These are phyloP conservation scores for Triplophysa rosa DNA, from an alignment of 2,113 vertebrate species.

Conservation along the genomic window DNA sequence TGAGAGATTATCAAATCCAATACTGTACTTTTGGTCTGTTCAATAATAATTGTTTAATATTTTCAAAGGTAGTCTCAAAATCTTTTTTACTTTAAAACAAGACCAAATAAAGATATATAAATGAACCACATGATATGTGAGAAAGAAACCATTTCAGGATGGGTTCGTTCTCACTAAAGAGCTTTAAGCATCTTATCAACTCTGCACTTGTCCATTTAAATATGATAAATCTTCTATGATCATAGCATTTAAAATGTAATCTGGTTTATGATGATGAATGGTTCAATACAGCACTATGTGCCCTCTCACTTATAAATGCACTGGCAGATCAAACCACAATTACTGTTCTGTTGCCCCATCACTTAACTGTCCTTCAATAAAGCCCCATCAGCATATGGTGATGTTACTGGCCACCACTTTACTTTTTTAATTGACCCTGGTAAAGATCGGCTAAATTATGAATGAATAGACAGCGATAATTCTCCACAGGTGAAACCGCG, in stretches of 20 bases:
- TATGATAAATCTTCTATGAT: neutral
- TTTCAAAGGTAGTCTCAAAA: neutral
- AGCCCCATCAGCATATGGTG: slow-evolving; percentile 19
- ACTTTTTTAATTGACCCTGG: slow-evolving; percentile 73
- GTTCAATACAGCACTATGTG: neutral
- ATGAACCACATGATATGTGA: neutral
- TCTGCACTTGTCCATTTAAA: slow-evolving; percentile 16
- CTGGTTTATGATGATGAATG: slow-evolving; percentile 31
- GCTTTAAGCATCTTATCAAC: neutral
- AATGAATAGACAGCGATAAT: slow-evolving; percentile 75
- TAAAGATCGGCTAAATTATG: slow-evolving; percentile 81
- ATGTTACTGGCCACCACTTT: slow-evolving; percentile 52
- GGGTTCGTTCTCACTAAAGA: neutral
- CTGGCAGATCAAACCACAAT: slow-evolving; percentile 44
- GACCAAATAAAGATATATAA: neutral
- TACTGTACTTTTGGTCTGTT: neutral
- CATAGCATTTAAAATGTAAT: slow-evolving; percentile 2
- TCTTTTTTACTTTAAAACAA: neutral
- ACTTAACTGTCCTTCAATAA: slow-evolving; percentile 42
- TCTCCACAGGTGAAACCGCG: slow-evolving; percentile 75
- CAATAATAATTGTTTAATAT: neutral
- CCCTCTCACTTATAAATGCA: neutral
- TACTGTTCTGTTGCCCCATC: slow-evolving; percentile 33
- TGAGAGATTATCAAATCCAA: neutral
- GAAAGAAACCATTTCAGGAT: neutral